These are phyloP conservation scores for Oplegnathus fasciatus DNA, from an alignment of 2,113 vertebrate genomes.

Conservation along the genomic window DNA sequence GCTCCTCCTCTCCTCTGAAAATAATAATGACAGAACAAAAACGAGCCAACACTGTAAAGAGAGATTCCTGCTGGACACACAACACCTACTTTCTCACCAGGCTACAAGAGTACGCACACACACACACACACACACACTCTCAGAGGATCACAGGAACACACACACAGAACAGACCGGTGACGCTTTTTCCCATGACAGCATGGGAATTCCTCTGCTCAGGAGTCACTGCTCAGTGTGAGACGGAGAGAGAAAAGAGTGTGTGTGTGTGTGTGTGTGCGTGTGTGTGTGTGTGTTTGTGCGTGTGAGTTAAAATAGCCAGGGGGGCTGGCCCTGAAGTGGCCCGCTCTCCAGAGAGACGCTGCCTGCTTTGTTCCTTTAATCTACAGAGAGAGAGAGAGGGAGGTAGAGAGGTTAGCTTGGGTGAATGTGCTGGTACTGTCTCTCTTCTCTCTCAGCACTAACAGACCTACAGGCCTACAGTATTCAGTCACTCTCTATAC, in stretches of 20 bases:
- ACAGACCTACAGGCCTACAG: slow-evolving; percentile 1
- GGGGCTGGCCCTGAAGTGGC: slow-evolving; percentile 69
- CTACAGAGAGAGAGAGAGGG: slow-evolving; percentile 44
- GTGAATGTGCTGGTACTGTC: slow-evolving; percentile 31
- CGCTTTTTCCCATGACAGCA: slow-evolving; percentile 74
- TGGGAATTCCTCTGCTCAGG: slow-evolving; percentile 73
- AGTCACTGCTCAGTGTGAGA: slow-evolving; percentile 58
- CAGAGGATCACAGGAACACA: slow-evolving; percentile 16
- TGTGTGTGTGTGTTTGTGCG: slow-evolving; percentile 44
- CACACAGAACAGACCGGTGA: slow-evolving; percentile 35
- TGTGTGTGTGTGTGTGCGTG: slow-evolving; percentile 41
- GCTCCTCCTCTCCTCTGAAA: slow-evolving; percentile 8
- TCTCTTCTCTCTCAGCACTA: slow-evolving; percentile 21
- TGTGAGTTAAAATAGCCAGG: slow-evolving; percentile 47
- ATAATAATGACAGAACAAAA: slow-evolving; percentile 8
- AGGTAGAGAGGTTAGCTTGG: slow-evolving; percentile 26
- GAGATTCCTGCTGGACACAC: slow-evolving; percentile 33
- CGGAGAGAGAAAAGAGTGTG: slow-evolving; percentile 10
- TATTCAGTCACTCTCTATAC: not conserved
- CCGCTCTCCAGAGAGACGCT: slow-evolving; percentile 57
- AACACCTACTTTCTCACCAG: slow-evolving; percentile 38
- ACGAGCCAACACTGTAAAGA: slow-evolving; percentile 5
- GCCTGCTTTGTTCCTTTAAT: slow-evolving; percentile 78
- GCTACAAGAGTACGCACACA: slow-evolving; percentile 9
- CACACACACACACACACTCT: slow-evolving; percentile 13